These are phyloP conservation scores for Drepanosiphum platanoidis DNA, from an alignment of 2,888 invertebrate genomes.

Conservation along the genomic window DNA sequence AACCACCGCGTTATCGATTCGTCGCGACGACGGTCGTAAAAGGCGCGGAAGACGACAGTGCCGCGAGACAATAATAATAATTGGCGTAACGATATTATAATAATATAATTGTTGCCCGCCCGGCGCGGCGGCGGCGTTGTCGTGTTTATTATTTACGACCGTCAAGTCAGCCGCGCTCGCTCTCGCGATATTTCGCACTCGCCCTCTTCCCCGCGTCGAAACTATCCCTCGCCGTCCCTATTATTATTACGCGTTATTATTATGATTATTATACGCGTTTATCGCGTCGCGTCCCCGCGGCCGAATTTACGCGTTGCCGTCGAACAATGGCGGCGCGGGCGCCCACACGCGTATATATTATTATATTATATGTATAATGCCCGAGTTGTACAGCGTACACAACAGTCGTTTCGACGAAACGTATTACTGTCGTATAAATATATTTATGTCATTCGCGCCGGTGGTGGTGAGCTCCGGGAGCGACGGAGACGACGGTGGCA, in stretches of 20 bases:
- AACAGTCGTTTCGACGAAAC: not conserved
- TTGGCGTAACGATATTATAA: slow-evolving; percentile 7
- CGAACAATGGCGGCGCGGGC: slow-evolving; percentile 36
- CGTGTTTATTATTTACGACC: slow-evolving; percentile 52
- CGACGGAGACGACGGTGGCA: no score
- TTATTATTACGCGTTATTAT: not conserved
- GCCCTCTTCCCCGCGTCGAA: not conserved
- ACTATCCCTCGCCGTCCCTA: no score
- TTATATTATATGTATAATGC: not conserved
- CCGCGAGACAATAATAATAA: not conserved
- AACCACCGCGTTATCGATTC: no score
- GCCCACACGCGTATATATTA: not conserved
- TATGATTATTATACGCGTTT: not conserved
- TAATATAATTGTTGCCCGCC: slow-evolving; percentile 42
- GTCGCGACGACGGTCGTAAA: not conserved
- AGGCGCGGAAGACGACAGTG: slow-evolving; percentile 10
- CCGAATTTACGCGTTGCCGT: slow-evolving; percentile 26
- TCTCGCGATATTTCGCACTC: not conserved
- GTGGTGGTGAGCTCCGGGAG: no score
- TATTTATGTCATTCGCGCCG: not conserved
- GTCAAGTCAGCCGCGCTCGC: not conserved
- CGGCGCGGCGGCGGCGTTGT: not conserved
- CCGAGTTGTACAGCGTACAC: not conserved
- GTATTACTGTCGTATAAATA: not conserved
- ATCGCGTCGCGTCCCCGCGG: slow-evolving; percentile 15